Percentiles rank a stretch among this genome's conserved stretches.
phyloP scores from a whole-genome alignment of 2,113 vertebrate genomes.

The Rhynchomys soricoides region DNA sequence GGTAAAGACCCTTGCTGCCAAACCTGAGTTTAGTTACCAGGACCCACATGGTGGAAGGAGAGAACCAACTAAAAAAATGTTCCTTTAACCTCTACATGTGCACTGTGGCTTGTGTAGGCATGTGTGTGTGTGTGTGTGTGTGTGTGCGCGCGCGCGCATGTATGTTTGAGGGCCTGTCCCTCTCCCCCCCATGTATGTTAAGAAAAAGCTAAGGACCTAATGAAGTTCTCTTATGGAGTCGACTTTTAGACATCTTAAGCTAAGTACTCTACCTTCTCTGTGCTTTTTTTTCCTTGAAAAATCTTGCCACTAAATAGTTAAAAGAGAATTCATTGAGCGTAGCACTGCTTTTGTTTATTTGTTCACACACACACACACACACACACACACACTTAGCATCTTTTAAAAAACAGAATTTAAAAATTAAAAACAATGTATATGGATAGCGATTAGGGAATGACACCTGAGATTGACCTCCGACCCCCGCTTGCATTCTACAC shows the following conservation, averaged over 20 bases:
- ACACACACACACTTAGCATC: neutral
- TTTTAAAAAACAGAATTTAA: neutral
- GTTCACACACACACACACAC: neutral
- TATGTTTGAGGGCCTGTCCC: neutral
- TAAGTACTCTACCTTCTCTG: neutral
- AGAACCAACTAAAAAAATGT: neutral
- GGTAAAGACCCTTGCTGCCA: neutral
- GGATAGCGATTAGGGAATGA: neutral
- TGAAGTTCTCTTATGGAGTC: neutral
- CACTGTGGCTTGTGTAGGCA: neutral
- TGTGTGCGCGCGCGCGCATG: neutral
- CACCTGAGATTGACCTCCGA: neutral
- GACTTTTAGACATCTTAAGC: slow-evolving; percentile 42
- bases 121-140: neutral
- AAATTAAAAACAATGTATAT: neutral
- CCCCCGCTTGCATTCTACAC: neutral
- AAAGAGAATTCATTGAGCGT: neutral
- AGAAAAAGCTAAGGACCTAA: neutral
- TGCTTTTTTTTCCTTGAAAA: neutral
- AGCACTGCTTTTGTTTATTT: neutral
- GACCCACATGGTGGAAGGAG: neutral
- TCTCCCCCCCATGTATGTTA: neutral
- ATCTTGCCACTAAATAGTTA: slow-evolving; percentile 1
- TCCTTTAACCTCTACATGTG: neutral
- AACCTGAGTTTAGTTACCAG: neutral